Conservation (phyloP, 2,797 vertebrate species). For the Phrynocephalus guinanensis region DNA sequence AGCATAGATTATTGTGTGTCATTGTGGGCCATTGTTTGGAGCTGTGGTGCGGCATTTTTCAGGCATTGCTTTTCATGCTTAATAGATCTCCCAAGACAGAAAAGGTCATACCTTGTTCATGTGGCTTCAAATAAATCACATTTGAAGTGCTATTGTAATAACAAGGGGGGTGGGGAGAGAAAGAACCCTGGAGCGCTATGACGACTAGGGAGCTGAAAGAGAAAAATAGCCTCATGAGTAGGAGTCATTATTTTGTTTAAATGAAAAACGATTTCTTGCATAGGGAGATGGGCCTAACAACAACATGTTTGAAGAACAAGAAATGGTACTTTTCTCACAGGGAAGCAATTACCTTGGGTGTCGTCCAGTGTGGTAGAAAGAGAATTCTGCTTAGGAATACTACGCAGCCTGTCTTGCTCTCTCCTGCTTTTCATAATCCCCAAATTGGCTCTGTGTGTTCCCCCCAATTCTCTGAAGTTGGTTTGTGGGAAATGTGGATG, state of each 20-base stretch:
- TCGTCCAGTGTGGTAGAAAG: not conserved
- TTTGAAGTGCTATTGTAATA: not conserved
- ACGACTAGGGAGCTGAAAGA: not conserved
- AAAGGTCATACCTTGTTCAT: not conserved
- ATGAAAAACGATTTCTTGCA: not conserved
- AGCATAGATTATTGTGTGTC: not conserved
- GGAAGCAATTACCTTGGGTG: not conserved
- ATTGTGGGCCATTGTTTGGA: not conserved
- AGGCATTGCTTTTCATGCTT: not conserved
- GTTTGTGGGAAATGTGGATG: not conserved
- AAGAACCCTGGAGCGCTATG: not conserved
- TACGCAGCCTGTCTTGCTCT: not conserved
- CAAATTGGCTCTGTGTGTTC: not conserved
- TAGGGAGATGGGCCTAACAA: no score
- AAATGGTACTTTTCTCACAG: not conserved
- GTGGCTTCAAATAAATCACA: not conserved
- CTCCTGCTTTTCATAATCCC: not conserved
- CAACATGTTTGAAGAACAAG: not conserved
- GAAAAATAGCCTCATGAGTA: not conserved
- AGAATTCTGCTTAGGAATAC: not conserved
- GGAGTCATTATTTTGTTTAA: not conserved
- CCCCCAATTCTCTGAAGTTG: not conserved
- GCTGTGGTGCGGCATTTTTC: no score
- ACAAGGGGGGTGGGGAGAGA: not conserved
- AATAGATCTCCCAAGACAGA: not conserved